Evolutionary conservation across 2,888 invertebrate genomes (phyloP).

Genomic region (Pollenia angustigena): DNA sequence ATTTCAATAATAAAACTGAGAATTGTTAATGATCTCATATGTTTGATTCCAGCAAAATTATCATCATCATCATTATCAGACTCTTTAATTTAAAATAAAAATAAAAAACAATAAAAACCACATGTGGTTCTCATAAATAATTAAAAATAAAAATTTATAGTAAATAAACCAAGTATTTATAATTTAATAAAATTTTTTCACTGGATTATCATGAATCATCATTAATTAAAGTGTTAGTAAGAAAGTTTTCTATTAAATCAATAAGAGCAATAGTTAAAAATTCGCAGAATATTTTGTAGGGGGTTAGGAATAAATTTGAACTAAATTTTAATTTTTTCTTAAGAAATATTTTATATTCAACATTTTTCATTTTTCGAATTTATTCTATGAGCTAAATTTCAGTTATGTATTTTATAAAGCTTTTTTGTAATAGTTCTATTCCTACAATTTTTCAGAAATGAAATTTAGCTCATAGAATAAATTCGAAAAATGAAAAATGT

Average conservation of each 20-base stretch:
- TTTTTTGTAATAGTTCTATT: too few species aligned
- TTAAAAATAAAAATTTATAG: slow-evolving; percentile 25
- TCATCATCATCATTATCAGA: background rate
- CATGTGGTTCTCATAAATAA: slow-evolving; percentile 26
- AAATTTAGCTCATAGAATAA: too few species aligned
- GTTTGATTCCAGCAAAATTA: slow-evolving; percentile 18
- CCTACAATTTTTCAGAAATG: too few species aligned
- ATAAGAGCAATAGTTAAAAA: background rate
- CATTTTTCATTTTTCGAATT: too few species aligned
- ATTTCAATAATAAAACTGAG: slow-evolving; percentile 24
- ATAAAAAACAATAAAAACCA: slow-evolving; percentile 15
- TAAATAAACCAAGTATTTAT: slow-evolving; percentile 29
- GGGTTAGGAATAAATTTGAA: background rate
- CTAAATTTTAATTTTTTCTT: background rate
- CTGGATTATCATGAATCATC: slow-evolving; percentile 38
- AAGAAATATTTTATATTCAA: too few species aligned
- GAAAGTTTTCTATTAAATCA: background rate
- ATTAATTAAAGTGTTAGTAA: slow-evolving; percentile 14
- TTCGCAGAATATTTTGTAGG: slow-evolving; percentile 2
- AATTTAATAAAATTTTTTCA: slow-evolving; percentile 28
- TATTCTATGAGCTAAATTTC: too few species aligned
- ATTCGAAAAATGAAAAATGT: too few species aligned
- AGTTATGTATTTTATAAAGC: too few species aligned
- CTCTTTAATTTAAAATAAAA: background rate
- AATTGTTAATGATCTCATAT: slow-evolving; percentile 58